Conservation (phyloP, 2,888 invertebrate species). For the Norana najaformis region DNA sequence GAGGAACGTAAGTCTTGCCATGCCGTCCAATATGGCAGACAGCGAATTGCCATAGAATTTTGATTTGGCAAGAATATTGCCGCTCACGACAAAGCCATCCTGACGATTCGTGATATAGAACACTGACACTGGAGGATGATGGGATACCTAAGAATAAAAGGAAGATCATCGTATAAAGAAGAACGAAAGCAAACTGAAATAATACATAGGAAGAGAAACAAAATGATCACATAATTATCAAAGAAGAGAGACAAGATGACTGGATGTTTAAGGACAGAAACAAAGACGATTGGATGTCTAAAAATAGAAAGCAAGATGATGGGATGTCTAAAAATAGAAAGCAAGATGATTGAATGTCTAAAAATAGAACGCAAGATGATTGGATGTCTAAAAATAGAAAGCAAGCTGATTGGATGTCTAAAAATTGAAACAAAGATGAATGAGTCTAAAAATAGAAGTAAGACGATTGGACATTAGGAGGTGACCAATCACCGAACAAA, state of each 20-base stretch:
- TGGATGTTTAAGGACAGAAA: background rate
- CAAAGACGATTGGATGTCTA: too few relatives aligned
- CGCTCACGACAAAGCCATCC: conserved; percentile 87
- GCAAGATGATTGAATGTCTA: background rate
- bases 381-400: background rate
- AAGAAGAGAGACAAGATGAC: background rate
- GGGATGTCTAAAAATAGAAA: background rate
- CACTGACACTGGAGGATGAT: conserved; percentile 90
- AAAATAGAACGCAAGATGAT: background rate
- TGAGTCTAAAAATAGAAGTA: background rate
- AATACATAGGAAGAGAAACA: background rate
- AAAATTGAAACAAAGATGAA: background rate
- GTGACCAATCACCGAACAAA: too few relatives aligned
- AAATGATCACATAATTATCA: background rate
- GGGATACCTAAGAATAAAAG: conserved; percentile 73
- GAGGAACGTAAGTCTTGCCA: conserved; percentile 78
- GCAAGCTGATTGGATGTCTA: background rate
- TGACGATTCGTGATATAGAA: conserved; percentile 90
- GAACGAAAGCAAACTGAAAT: background rate
- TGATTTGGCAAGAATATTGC: conserved; percentile 86
- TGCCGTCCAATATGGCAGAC: conserved; percentile 87
- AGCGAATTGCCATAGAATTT: conserved; percentile 95
- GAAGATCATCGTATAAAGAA: background rate
- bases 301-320: too few relatives aligned
- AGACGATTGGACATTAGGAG: too few relatives aligned